A percentile compares a stretch with the other conserved stretches of the same genome.
Conservation (phyloP, 1,140 invertebrate genomes). For the Rhagoletis zephyria region DNA sequence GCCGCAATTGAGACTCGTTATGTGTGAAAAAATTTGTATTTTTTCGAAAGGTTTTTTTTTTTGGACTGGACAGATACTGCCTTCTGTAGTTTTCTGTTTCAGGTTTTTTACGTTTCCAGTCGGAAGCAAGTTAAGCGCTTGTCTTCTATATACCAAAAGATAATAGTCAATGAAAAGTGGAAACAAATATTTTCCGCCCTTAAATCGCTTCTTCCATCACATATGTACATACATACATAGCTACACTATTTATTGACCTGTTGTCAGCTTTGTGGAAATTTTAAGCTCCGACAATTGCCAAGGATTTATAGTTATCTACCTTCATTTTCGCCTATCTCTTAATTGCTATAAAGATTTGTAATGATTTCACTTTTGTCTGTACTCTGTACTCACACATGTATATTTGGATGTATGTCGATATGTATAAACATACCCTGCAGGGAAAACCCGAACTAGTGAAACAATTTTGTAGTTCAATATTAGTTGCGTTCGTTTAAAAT, state of each 20-base stretch:
- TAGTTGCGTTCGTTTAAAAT: no score
- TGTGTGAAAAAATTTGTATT: not conserved
- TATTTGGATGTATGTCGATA: not conserved
- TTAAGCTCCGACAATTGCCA: not conserved
- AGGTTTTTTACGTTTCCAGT: no score
- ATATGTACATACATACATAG: not conserved
- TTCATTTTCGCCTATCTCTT: not conserved
- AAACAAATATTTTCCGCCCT: constrained; percentile 4
- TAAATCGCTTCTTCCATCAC: not conserved
- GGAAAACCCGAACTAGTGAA: no score
- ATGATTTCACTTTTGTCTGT: not conserved
- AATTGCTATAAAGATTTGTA: constrained; percentile 29
- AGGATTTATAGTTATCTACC: constrained; percentile 42
- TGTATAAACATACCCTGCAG: not conserved
- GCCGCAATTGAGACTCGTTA: not conserved
- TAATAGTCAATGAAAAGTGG: not conserved
- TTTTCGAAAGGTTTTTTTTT: no score
- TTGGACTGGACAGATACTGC: no score
- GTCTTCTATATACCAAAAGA: not conserved
- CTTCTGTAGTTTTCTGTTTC: no score
- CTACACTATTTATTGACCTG: not conserved
- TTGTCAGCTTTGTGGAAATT: constrained; percentile 24
- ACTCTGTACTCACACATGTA: not conserved
- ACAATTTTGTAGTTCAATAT: no score
- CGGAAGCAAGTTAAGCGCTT: no score